A percentile compares a stretch with the other conserved stretches of the same genome.
These are phyloP conservation scores for Nemopilema nomurai DNA, from an alignment of 30 jellyfish, hydroid and myxozoan species.

Conservation along the genomic window DNA sequence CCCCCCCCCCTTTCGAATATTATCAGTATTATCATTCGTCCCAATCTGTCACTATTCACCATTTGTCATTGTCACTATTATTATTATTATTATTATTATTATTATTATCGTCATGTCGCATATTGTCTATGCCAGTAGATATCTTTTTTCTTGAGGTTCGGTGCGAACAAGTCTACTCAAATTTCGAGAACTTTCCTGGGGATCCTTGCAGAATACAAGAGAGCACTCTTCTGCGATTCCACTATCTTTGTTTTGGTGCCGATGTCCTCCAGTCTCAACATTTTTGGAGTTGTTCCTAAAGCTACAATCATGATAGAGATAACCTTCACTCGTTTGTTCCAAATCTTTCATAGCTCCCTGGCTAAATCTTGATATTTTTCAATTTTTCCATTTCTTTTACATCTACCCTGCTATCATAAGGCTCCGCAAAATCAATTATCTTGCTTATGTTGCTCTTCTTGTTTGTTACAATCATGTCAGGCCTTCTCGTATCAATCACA, in stretches of 20 bases:
- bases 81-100: too few species aligned
- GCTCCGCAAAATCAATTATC: background rate
- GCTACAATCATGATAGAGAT: background rate
- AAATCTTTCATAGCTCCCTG: conserved; percentile 4
- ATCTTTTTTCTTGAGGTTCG: background rate
- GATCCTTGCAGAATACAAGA: background rate
- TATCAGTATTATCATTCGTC: too few species aligned
- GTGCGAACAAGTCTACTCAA: background rate
- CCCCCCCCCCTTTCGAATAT: too few species aligned
- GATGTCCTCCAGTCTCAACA: background rate
- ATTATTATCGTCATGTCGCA: background rate
- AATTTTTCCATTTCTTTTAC: background rate
- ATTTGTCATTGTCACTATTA: too few species aligned
- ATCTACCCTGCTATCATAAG: conserved; percentile 23
- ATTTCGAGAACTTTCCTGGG: conserved; percentile 1
- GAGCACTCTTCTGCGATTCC: background rate
- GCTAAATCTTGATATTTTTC: background rate
- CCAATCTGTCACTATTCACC: too few species aligned
- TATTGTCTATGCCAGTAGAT: background rate
- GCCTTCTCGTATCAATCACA: background rate
- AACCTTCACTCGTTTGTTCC: background rate
- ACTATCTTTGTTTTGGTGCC: background rate
- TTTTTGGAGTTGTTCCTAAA: background rate
- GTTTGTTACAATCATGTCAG: background rate
- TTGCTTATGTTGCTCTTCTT: background rate